A percentile compares a stretch with the other conserved stretches of the same genome.
phyloP scores from a whole-genome alignment of 2,797 vertebrate species.

The Masticophis lateralis region DNA sequence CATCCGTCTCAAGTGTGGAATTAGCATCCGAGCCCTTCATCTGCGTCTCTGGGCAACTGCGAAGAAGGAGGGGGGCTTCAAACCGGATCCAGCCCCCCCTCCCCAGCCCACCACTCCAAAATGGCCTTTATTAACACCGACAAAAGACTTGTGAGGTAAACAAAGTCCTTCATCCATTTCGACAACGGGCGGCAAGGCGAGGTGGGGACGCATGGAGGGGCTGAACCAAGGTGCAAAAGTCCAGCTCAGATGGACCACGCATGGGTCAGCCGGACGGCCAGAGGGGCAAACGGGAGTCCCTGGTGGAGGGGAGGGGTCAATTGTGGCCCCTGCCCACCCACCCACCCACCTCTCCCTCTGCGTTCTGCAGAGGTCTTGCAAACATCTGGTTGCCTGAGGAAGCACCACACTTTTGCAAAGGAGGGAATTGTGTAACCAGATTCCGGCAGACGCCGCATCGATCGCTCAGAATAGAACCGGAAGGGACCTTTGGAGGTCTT shows the following conservation, averaged over 20 bases:
- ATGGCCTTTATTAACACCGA: conserved; percentile 54
- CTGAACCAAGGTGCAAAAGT: rapidly evolving
- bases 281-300: no score
- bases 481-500: no score
- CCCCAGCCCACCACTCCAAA: conserved; percentile 45
- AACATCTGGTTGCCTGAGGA: no score
- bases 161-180: conserved; percentile 44
- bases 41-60: conserved; percentile 43
- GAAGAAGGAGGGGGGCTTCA: conserved; percentile 30
- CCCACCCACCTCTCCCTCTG: no score
- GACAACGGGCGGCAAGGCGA: background rate
- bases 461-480: no score
- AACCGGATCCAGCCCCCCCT: conserved; percentile 30
- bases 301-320: no score
- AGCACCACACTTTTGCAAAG: no score
- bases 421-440: no score
- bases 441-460: no score
- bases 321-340: no score
- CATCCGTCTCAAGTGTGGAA: conserved; percentile 21
- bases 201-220: background rate
- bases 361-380: background rate
- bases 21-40: conserved; percentile 50
- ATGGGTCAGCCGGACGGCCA: rapidly evolving
- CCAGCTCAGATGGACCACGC: no score
- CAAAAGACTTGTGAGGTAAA: conserved; percentile 41